Conservation (phyloP, 2,888 invertebrate genomes). For the Axea sp. region DNA sequence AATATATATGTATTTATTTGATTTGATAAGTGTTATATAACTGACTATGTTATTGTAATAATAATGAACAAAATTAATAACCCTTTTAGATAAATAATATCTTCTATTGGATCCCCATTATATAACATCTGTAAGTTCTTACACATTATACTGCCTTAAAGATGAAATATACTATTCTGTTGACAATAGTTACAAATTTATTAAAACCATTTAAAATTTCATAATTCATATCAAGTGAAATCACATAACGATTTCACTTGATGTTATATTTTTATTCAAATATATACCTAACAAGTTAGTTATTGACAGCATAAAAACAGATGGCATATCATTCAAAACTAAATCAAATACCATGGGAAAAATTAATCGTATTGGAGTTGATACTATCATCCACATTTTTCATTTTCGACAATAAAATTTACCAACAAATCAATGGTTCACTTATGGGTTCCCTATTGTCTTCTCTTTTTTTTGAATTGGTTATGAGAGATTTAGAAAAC, state of each 20-base stretch:
- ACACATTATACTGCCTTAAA: too few relatives aligned
- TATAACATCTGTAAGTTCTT: too few relatives aligned
- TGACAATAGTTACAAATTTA: neutral
- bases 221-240: neutral
- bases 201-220: neutral
- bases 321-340: neutral
- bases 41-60: too few relatives aligned
- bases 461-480: conserved; percentile 3
- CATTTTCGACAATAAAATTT: neutral
- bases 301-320: neutral
- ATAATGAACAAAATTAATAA: conserved; percentile 9
- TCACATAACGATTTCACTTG: neutral
- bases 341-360: neutral
- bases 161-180: neutral
- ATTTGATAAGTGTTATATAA: too few relatives aligned
- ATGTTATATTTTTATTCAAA: too few relatives aligned
- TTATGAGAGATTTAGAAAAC: conserved; percentile 5
- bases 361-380: neutral
- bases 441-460: conserved; percentile 7
- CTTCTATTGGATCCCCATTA: neutral
- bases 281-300: too few relatives aligned
- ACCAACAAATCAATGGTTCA: conserved; percentile 6
- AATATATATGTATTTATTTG: too few relatives aligned
- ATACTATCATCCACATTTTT: neutral
- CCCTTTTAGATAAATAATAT: neutral